phyloP scores from a whole-genome alignment of 2,797 vertebrate species.

The Phyllotis vaccarum region DNA sequence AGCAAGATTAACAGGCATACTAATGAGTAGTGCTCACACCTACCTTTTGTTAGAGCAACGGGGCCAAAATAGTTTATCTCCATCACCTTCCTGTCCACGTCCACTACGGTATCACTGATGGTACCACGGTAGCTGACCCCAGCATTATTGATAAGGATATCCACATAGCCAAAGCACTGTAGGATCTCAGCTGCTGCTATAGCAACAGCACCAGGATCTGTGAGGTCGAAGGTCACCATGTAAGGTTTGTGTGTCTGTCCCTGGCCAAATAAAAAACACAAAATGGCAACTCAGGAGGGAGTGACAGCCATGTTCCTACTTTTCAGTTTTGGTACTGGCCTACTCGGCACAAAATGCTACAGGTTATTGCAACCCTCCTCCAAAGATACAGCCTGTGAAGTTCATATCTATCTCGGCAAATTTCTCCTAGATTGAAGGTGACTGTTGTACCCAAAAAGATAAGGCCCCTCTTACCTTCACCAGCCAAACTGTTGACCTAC shows the following conservation, averaged over 20 bases:
- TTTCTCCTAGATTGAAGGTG: neutral
- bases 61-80: conserved; percentile 99
- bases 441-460: neutral
- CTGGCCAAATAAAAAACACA: conserved; percentile 67
- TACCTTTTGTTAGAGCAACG: conserved; percentile 98
- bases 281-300: neutral
- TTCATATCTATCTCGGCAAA: neutral
- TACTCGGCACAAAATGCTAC: neutral
- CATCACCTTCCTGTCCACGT: conserved; percentile 96
- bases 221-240: conserved; percentile 93
- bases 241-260: conserved; percentile 89
- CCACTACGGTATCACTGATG: conserved; percentile 91
- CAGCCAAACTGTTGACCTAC: neutral
- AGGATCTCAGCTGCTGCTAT: conserved; percentile 93
- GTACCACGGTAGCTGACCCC: conserved; percentile 97
- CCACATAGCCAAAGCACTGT: conserved; percentile 91
- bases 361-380: neutral
- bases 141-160: conserved; percentile 97
- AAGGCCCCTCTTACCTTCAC: neutral
- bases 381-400: neutral
- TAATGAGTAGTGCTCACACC: neutral
- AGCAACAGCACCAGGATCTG: conserved; percentile 86
- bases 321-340: neutral
- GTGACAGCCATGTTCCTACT: neutral
- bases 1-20: neutral